Base-by-base conservation (phyloP, 2,113 vertebrate genomes). In the Oryzias woworae region DNA sequence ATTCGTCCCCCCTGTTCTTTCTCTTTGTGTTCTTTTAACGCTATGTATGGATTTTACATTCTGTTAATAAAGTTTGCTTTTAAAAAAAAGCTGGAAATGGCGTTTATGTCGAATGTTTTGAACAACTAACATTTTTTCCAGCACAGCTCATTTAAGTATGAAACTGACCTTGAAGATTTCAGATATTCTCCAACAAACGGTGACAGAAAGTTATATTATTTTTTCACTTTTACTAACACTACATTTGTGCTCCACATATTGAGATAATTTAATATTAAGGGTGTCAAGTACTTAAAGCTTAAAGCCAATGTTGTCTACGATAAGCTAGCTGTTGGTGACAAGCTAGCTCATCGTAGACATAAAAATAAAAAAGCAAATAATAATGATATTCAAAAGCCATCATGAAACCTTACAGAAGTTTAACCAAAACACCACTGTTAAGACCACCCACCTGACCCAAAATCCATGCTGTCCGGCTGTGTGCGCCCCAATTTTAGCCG, bases 401-500 rank as follows among this genome's bases (percentile, higher is more conserved):
- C 14, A 4, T 5, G 4, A 24, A 17, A 53, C 41, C 0, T 52
- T 1, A 17, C 36, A 42, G 5, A 51, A 1, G 52, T 0, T 17
- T 0, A 6, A 5, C 2, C 3, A 3, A 13, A 46, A 31, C 28
- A 36, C 3, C 45, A 65, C 6, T 22, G n/a, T 12, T 49, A 47
- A 8, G 16, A 46, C 23, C 0, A 18, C 13, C 86, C n/a, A 92
- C 92, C 92, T 92, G 89, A 64, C 76, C 75, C 79, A 80, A 3
- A 75, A 4, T 31, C 75, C 44, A 10, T 81, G 60, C 52, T 77
- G 85, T 70, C 77, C 81, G 62, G 66, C 59, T 6, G 73, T 46
- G 48, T 52, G 76, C 66, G 80, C 73, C 60, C 77, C 75, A 74
- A 17, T 78, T 79, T 52, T 83, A 66, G 79, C 87, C 79, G 73